phyloP scores from a whole-genome alignment of 2,888 invertebrate genomes.

The Opisthograptis luteolata region DNA sequence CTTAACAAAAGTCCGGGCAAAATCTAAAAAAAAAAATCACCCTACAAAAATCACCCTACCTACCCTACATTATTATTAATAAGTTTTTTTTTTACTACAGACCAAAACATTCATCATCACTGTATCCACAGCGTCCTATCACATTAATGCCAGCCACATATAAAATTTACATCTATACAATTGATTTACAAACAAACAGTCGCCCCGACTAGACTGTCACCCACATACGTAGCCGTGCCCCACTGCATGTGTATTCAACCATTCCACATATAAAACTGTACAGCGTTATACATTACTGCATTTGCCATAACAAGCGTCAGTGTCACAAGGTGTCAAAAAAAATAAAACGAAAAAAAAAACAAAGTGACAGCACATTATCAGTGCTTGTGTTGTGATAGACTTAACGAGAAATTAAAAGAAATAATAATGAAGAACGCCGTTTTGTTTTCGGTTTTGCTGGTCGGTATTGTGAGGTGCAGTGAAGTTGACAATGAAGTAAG shows the following conservation, averaged over 20 bases:
- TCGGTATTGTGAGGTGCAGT: slow-evolving; percentile 70
- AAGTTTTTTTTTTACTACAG: no score
- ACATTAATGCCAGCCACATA: no score
- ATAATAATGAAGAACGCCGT: slow-evolving; percentile 68
- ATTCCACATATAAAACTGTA: slow-evolving; percentile 72
- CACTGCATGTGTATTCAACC: slow-evolving; percentile 62
- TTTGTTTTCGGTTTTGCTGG: slow-evolving; percentile 66
- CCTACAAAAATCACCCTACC: no score
- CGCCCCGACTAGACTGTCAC: neutral
- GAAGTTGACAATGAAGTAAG: slow-evolving; percentile 72
- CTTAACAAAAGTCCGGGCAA: no score
- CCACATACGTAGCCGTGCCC: slow-evolving; percentile 45
- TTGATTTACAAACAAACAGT: slow-evolving; percentile 3
- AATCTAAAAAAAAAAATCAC: no score
- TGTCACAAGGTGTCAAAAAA: slow-evolving; percentile 26
- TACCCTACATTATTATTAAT: no score
- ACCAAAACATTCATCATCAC: no score
- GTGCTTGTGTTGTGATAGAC: slow-evolving; percentile 70
- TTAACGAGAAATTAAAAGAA: slow-evolving; percentile 27
- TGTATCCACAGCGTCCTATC: no score
- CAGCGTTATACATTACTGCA: slow-evolving; percentile 57
- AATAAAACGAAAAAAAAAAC: slow-evolving; percentile 20
- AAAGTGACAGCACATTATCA: slow-evolving; percentile 36
- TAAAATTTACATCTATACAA: neutral
- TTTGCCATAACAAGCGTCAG: slow-evolving; percentile 60